Base-by-base conservation (phyloP, 2,113 vertebrate genomes). In the Cebidichthys violaceus region DNA sequence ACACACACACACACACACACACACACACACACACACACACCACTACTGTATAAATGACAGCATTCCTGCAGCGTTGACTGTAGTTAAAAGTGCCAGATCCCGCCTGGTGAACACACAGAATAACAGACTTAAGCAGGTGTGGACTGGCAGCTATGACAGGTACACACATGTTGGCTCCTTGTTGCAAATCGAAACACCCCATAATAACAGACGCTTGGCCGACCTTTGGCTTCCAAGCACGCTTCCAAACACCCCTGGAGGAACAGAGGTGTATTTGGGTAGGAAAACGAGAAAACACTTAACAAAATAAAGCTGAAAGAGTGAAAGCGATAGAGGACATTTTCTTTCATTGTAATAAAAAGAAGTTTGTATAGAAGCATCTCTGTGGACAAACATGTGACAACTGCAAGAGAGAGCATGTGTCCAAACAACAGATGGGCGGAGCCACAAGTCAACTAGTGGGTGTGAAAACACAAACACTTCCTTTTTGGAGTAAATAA, bases 41-140 rank as follows among this genome's bases (percentile, higher is more conserved):
- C 59, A 67, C 24, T 54, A 71, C 77, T 84, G 66, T 82, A 82
- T 77, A 65, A 75, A 83, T 79, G 57, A 87, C 57, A 66, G 70
- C 83, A 84, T 86, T 90, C 82, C 86, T 77, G 73, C 33, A 71
- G 77, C 31, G 24, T 4, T 3, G 31, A 75, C 88, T 83, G 81
- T 82, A 81, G 45, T 76, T 85, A 29, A 79, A 27, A 85, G 79
- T 54, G 43, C 50, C 82, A 82, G 79, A 85, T 90, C 87, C 57
- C 81, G 81, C 84, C 67, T 9, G 52, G 64, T 52, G 64, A 86
- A 86, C 62, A 81, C 37, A 2, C 3, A 76, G 61, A 91, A 92
- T 89, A 92, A 91, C 89, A 92, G 79, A 88, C 71, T n/a, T 41
- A 74, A 74, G 83, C 78, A 87, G 88, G 81, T 88, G 84, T 75